Evolutionary conservation across 1,140 invertebrate species (phyloP), one percentile per base, ranked within the genome.

Genomic region (Euborellia annulipes): DNA sequence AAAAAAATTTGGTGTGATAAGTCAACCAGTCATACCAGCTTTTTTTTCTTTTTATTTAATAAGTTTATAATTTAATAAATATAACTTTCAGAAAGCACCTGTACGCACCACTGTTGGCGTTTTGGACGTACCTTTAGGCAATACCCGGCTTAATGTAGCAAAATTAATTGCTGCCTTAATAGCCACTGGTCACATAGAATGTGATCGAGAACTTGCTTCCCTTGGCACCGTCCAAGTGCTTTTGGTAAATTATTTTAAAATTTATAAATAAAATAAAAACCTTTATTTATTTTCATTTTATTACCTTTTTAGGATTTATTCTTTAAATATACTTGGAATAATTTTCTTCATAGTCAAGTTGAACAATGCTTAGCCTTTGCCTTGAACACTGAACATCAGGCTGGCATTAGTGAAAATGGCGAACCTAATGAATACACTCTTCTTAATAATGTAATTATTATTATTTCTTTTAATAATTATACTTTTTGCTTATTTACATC

Each of bases 341-440:
- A 88, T 68, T 90, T 91, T 65, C 67, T 91, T 52, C 88, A 91
- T 65, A 79, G 79, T 46, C 80, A 87, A 69, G 80, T 88, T 40
- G 76, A 81, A 62, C 72, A 76, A 59, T 78, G 78, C 57, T 66
- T 90, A 45, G 64, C 68, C 42, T 70, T 76, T 62, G 77, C 82
- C 51, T 67, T 86, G 46, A 66, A 62, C 52, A 61, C 56, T 36
- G 54, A 59, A 47, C 58, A 52, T 23, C 47, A 49, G 27, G 17
- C 21, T 17, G 46, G 23, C 41, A 41, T 19, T 16, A 16, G 2
- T 16, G 32, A 46, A 34, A 53, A 63, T 36, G 63, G 63, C 45
- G 17, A 45, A 41, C 30, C 34, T 16, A 58, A 55, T 52, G 59
- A 65, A 53, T 60, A 65, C 57, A 54, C 58, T 58, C 64, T 73